Base-by-base conservation (phyloP, 2,797 vertebrate genomes). In the Onychomys leucogaster region DNA sequence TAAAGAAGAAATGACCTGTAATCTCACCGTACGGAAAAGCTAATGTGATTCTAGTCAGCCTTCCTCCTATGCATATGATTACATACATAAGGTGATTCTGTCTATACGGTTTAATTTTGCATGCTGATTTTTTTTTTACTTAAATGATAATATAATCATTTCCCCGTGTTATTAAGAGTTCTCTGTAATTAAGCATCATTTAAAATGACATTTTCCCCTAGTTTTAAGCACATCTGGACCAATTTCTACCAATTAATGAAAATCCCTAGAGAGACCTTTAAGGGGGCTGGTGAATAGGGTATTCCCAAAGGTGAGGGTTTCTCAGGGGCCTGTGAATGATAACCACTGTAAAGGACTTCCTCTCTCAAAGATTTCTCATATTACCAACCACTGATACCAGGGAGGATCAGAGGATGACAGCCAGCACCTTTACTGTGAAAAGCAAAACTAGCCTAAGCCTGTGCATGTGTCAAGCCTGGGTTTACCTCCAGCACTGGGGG, bases 141-240 rank as follows among this genome's bases (percentile, higher is more conserved):
- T 94, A 89, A 61, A 85, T 67, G 90, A 82, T 81, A 84, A 94
- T 86, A 94, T 34, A 95, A 94, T 96, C 71, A 95, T 92, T 81
- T 94, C 69, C 46, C 67, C 81, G 37, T 69, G 61, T 95, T 88
- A 97, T 91, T 96, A 91, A 94, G 88, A 96, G 87, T 81, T 94
- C 80, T 95, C 71, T 93, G 89, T 92, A 94, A 98, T 95, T 94
- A 95, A 85, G 55, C 75, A 91, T 94, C 75, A 92, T 91, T 98
- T 94, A 59, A 86, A 96, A 92, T 94, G 94, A 95, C 83, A 94
- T 90, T 90, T 97, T 73, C 34, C 84, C 67, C 88, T 55, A 46
- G 7, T 89, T 90, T 93, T 87, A 94, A 89, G 87, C 77, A 82
- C 76, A 96, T 95, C 82, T 96, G 85, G 84, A 93, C 85, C 46